phyloP scores from a whole-genome alignment of 2,888 invertebrate genomes.

The Trissolcus japonicus region DNA sequence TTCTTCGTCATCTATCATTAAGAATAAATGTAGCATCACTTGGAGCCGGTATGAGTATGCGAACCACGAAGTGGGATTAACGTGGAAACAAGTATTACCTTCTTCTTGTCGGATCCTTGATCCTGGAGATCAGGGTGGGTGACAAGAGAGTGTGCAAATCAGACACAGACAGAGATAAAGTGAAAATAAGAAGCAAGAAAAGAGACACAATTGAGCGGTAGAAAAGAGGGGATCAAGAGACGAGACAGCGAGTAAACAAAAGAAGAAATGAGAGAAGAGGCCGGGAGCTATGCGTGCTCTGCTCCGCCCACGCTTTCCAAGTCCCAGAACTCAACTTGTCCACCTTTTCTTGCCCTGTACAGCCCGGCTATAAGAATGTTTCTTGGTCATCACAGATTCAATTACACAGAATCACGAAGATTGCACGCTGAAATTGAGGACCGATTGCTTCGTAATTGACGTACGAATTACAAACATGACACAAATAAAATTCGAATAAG shows the following conservation, averaged over 20 bases:
- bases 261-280: slow-evolving; percentile 50
- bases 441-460: slow-evolving; percentile 48
- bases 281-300: slow-evolving; percentile 72
- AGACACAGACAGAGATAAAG: slow-evolving; percentile 61
- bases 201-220: slow-evolving; percentile 44
- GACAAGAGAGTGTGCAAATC: slow-evolving; percentile 65
- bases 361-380: slow-evolving; percentile 71
- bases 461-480: slow-evolving; percentile 45
- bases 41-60: slow-evolving; percentile 54
- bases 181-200: slow-evolving; percentile 65
- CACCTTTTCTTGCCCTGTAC: slow-evolving; percentile 72
- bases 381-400: slow-evolving; percentile 54
- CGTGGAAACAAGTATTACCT: slow-evolving; percentile 68
- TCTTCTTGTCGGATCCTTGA: slow-evolving; percentile 67
- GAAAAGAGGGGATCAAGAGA: slow-evolving; percentile 51
- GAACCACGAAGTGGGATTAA: slow-evolving; percentile 66
- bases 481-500: slow-evolving; percentile 25
- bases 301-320: slow-evolving; percentile 74
- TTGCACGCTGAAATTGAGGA: slow-evolving; percentile 47
- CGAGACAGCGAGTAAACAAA: slow-evolving; percentile 36
- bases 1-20: slow-evolving; percentile 35
- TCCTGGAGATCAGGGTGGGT: slow-evolving; percentile 64
- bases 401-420: slow-evolving; percentile 52
- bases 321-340: slow-evolving; percentile 75
- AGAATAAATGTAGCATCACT: slow-evolving; percentile 29